phyloP scores from a whole-genome alignment of 2,113 vertebrate genomes.

The Mus pahari region DNA sequence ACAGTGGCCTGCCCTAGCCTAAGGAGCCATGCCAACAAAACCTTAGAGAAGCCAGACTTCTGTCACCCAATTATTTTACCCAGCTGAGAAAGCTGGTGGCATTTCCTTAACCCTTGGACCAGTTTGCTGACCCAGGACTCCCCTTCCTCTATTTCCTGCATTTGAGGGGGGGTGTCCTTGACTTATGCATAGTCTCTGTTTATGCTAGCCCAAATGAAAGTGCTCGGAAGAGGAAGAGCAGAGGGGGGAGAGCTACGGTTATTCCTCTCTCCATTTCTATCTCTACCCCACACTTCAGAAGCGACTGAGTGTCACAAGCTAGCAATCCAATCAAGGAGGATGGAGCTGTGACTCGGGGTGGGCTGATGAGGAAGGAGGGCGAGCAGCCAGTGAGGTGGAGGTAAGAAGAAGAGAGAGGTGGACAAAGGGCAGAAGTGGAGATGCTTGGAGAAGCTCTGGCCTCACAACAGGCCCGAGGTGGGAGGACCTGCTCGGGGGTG shows the following conservation, averaged over 20 bases:
- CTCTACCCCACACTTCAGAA: neutral
- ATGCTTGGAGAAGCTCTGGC: neutral
- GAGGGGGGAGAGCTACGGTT: too few relatives aligned
- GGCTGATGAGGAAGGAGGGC: neutral
- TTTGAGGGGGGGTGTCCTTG: too few relatives aligned
- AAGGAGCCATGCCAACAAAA: conserved; percentile 10
- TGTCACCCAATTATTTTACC: neutral
- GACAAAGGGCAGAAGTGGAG: neutral
- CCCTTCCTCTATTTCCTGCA: neutral
- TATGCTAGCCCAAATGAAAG: neutral
- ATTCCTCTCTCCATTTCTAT: neutral
- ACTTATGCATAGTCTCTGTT: neutral
- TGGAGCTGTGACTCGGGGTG: neutral
- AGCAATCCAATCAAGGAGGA: neutral
- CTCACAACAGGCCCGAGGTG: neutral
- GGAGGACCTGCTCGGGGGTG: neutral
- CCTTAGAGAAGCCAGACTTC: neutral
- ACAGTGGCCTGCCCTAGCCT: neutral
- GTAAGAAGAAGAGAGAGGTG: neutral
- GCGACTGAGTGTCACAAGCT: neutral
- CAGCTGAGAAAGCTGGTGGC: neutral
- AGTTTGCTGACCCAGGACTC: neutral
- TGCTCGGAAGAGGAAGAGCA: too few relatives aligned
- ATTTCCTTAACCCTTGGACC: neutral
- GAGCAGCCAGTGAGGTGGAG: too few relatives aligned